phyloP scores from a whole-genome alignment of 2,113 vertebrate genomes.

The Murina feae region DNA sequence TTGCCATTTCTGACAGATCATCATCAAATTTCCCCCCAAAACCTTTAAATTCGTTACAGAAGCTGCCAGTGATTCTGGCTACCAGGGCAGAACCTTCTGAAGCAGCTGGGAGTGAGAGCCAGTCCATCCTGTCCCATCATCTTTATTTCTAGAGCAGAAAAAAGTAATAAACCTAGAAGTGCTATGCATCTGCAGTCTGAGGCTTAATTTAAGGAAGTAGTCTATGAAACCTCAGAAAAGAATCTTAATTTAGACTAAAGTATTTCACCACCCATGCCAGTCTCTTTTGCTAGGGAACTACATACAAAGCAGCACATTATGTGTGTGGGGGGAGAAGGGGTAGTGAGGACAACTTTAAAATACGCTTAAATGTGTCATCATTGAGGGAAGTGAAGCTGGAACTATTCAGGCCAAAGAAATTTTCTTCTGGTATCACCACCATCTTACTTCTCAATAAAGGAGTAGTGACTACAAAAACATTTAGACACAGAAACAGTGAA shows the following conservation, averaged over 20 bases:
- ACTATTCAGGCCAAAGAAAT: neutral
- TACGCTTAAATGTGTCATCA: neutral
- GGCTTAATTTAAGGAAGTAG: constrained; percentile 58
- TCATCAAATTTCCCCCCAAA: neutral
- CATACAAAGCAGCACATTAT: neutral
- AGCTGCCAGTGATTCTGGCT: neutral
- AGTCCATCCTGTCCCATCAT: neutral
- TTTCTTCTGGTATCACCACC: neutral
- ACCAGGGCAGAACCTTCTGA: neutral
- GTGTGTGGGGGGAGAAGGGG: neutral
- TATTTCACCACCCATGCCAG: constrained; percentile 59
- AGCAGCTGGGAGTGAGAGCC: neutral
- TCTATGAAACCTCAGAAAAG: constrained; percentile 48
- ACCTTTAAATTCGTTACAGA: neutral
- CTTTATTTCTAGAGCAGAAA: neutral
- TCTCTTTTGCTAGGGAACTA: constrained; percentile 3
- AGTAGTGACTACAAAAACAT: neutral
- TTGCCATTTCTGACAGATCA: neutral
- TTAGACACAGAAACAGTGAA: neutral
- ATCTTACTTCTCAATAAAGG: neutral
- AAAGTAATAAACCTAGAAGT: neutral
- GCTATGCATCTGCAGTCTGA: constrained; percentile 17
- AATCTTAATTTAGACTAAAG: constrained; percentile 63
- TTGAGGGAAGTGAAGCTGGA: neutral
- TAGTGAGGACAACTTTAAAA: neutral